A percentile compares a stretch with the other conserved stretches of the same genome.
These are phyloP conservation scores for Lycaon pictus DNA, from an alignment of 2,113 vertebrate genomes.

Conservation along the genomic window DNA sequence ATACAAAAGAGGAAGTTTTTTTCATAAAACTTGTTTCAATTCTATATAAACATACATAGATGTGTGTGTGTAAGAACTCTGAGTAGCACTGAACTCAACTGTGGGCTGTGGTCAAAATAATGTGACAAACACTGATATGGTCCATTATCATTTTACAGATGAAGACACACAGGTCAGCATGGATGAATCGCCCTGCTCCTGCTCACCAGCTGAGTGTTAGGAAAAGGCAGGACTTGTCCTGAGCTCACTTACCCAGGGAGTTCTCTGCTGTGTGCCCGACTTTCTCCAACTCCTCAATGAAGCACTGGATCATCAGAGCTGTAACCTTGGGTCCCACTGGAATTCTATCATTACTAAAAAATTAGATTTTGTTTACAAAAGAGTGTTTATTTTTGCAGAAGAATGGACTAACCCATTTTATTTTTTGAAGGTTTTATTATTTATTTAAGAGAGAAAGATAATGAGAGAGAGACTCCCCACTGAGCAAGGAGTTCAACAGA, in stretches of 20 bases:
- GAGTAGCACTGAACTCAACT: neutral
- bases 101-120: neutral
- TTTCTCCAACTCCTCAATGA: neutral
- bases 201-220: neutral
- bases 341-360: neutral
- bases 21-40: neutral
- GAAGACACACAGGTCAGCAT: accelerated
- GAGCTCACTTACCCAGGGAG: neutral
- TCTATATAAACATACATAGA: neutral
- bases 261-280: neutral
- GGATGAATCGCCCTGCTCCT: accelerated
- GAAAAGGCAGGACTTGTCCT: neutral
- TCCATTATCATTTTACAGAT: neutral
- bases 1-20: neutral
- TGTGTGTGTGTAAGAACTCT: no score
- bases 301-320: neutral
- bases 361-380: neutral
- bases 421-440: neutral
- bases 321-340: neutral
- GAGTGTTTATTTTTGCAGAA: neutral
- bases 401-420: neutral
- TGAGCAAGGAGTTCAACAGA: neutral
- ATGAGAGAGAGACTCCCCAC: neutral
- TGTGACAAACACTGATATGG: accelerated
- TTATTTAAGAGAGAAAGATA: neutral